These are phyloP conservation scores for Xylophagus ater DNA, from an alignment of 2,888 invertebrate genomes.

Conservation along the genomic window DNA sequence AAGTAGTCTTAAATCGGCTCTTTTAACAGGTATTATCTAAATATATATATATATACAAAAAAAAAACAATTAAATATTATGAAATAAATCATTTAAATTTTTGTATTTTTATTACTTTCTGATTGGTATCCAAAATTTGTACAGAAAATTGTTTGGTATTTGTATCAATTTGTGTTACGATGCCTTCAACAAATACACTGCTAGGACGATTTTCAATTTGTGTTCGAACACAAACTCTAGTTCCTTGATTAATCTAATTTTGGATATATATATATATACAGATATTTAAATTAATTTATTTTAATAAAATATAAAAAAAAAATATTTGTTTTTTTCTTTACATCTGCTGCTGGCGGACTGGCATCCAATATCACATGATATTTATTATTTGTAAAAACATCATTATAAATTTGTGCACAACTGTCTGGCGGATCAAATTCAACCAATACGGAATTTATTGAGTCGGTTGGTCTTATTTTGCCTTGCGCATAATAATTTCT, in stretches of 20 bases:
- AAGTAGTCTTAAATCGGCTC: slow-evolving; percentile 81
- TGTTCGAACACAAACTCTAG: slow-evolving; percentile 69
- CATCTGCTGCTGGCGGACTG: slow-evolving; percentile 73
- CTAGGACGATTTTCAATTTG: slow-evolving; percentile 51
- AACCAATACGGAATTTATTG: slow-evolving; percentile 61
- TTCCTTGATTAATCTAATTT: slow-evolving; percentile 60
- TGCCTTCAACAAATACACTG: slow-evolving; percentile 74
- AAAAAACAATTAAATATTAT: neutral
- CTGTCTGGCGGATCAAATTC: slow-evolving; percentile 69
- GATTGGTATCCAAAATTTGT: slow-evolving; percentile 43
- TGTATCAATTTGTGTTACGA: slow-evolving; percentile 56
- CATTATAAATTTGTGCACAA: slow-evolving; percentile 57
- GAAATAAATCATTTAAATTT: neutral
- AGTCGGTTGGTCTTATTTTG: slow-evolving; percentile 61
- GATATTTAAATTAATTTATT: slow-evolving; percentile 12
- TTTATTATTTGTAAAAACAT: slow-evolving; percentile 67
- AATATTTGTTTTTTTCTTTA: slow-evolving; percentile 31
- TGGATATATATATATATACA: neutral
- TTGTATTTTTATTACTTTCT: slow-evolving; percentile 11
- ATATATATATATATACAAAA: neutral
- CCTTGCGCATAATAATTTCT: slow-evolving; percentile 77
- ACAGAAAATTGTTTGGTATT: slow-evolving; percentile 60
- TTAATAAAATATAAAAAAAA: slow-evolving; percentile 5
- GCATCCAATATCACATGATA: slow-evolving; percentile 89
- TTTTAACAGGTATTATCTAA: slow-evolving; percentile 51